phyloP scores from a whole-genome alignment of 2,113 vertebrate genomes.

The Isurus oxyrinchus region DNA sequence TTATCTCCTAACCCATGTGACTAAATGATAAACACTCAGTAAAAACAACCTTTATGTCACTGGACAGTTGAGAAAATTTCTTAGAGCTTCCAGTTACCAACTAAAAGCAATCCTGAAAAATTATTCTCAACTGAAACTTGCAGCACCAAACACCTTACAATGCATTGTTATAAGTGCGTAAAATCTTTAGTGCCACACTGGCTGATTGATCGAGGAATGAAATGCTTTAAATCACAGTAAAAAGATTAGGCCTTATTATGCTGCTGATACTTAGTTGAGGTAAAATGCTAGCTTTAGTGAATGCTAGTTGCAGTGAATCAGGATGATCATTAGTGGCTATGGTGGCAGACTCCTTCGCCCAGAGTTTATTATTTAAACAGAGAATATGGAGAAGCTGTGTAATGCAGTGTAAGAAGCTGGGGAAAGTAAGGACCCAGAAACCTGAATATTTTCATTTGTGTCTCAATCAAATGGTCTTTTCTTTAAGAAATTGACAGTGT shows the following conservation, averaged over 20 bases:
- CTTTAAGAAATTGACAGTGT: neutral
- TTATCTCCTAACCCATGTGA: neutral
- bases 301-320: neutral
- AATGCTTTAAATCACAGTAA: neutral
- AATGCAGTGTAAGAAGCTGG: neutral
- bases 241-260: neutral
- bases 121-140: neutral
- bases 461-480: neutral
- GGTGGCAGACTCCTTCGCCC: neutral
- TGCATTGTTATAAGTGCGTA: neutral
- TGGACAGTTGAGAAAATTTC: neutral
- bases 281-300: neutral
- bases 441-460: neutral
- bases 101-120: neutral
- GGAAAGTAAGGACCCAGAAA: neutral
- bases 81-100: neutral
- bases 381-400: neutral
- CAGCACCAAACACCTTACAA: neutral
- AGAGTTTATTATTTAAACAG: neutral
- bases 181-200: neutral
- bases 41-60: neutral
- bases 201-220: neutral
- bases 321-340: neutral
- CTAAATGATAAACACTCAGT: neutral
- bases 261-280: neutral